Evolutionary conservation across 2,888 invertebrate species (phyloP), one percentile per base, ranked within the genome.

Genomic region (Spilarctia lutea): DNA sequence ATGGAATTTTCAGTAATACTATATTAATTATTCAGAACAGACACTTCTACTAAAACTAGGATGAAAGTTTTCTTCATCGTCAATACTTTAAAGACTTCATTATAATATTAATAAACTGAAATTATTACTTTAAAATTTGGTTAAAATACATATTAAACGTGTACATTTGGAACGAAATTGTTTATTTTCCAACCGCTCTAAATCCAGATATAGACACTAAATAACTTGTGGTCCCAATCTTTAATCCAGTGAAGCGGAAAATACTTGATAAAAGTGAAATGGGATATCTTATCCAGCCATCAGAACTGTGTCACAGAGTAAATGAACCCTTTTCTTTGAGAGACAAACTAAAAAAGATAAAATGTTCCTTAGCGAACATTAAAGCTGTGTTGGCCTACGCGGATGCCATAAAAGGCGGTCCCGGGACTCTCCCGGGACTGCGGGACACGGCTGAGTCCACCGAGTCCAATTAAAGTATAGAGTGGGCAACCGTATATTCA

Each of bases 341-440:
- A 90, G 91, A 93, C 92, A 93, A 93, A 94, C 93, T 93, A 93
- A 92, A 92, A 94, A 92, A 94, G 94, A 94, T 94, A 95, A 95
- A 95, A 95, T 92, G 92, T 91, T 92, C 92, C 91, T 93, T 91
- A 93, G 91, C 91, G 91, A 90, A 94, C 94, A 94, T 95, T 95
- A 95, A 93, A 94, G 94, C 89, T 90, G 86, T 89, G 92, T 91
- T 89, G 87, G 90, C 90, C 90, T 91, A 90, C 88, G 91, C 90
- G 88, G 90, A 91, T 89, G 90, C 93, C 90, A 87, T 94, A 94
- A 94, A 94, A 93, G 92, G 90, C 91, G 86, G 89, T 85, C 87
- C 87, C 84, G 81, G 78, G 81, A 84, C 84, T 86, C 93, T 91
- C 83, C 75, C 69, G 93, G 91, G 94, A 93, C 90, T 85, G 75